phyloP scores from a whole-genome alignment of 2,113 vertebrate genomes.

The Sterrhoptilus dennistouni region DNA sequence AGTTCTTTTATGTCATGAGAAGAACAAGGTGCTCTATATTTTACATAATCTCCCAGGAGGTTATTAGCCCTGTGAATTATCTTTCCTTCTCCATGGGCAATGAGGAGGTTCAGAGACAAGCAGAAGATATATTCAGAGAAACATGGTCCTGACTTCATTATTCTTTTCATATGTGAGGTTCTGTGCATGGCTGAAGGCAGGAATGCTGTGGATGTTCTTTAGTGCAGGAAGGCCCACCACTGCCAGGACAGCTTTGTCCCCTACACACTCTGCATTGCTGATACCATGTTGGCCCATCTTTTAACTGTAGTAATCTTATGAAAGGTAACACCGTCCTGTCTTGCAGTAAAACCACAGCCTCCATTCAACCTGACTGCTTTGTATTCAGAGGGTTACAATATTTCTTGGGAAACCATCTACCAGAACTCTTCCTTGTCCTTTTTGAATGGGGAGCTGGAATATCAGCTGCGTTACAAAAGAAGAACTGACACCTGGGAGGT shows the following conservation, averaged over 20 bases:
- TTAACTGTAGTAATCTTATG: neutral
- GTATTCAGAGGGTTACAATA: constrained; percentile 64
- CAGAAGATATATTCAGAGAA: neutral
- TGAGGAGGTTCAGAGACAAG: neutral
- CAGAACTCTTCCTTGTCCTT: neutral
- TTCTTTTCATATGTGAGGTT: neutral
- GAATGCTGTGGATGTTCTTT: neutral
- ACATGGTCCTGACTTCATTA: neutral
- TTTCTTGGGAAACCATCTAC: constrained; percentile 81
- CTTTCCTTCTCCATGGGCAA: neutral
- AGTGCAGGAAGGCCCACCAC: neutral
- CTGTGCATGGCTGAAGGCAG: neutral
- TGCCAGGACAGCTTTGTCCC: neutral
- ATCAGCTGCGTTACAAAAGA: constrained; percentile 77
- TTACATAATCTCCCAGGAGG: neutral
- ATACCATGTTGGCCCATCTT: neutral
- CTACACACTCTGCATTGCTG: neutral
- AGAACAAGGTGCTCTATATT: neutral
- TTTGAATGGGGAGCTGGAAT: constrained; percentile 67
- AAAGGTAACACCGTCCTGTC: constrained; percentile 13
- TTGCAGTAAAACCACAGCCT: constrained; percentile 80
- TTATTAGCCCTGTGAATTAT: neutral
- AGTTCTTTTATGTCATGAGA: neutral
- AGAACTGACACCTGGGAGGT: constrained; percentile 67
- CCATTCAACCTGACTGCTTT: constrained; percentile 76